Base-by-base conservation (phyloP, 2,797 vertebrate species). In the Poeciliopsis turneri region DNA sequence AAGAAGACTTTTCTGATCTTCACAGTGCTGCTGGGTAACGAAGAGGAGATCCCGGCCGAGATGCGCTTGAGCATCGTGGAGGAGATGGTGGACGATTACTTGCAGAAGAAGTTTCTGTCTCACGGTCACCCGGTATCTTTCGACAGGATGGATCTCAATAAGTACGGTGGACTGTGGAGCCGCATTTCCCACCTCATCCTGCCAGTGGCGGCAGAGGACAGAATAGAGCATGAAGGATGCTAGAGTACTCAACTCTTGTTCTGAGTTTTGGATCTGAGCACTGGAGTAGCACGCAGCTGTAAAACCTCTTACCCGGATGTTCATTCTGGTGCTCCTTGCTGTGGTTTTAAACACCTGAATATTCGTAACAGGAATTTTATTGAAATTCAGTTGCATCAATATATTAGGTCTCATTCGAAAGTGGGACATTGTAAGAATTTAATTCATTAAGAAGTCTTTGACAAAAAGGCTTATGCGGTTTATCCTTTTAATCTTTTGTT, bases 121-220 rank as follows among this genome's bases (percentile, higher is more conserved):
- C 25, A 88, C 2, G 77, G 49, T 1, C 87, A 93, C 13, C 78
- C 85, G 0, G 94, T 98, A 2, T 95, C 95, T 80, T 96, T 96
- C 12, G 88, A 97, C 88, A 92, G 49, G 89, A 98, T 99, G 96
- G 97, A 99, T 84, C 89, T 94, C 0, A 96, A 99, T 88, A 98
- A 99, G 75, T 90, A 98, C 36, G 95, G 97, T 0, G 98, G 98
- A 72, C 94, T 99, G n/a, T 99, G 98, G 98, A 99, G 98, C 84
- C 96, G 97, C 13, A 99, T 99, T 81, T 98, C 98, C 4, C 98
- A 99, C 86, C 93, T 99, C 45, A 97, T 99, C 30, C 94, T 99
- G 6, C 98, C 98, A 0, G 96, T 98, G 5, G 89, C 93, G 59
- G 94, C 95, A 0, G 97, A 97, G 77, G 72, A 84, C 76, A 78